Percentiles rank a stretch among this genome's conserved stretches.
These are phyloP conservation scores for Enoplosus armatus DNA, from an alignment of 2,797 vertebrate species.

Conservation along the genomic window DNA sequence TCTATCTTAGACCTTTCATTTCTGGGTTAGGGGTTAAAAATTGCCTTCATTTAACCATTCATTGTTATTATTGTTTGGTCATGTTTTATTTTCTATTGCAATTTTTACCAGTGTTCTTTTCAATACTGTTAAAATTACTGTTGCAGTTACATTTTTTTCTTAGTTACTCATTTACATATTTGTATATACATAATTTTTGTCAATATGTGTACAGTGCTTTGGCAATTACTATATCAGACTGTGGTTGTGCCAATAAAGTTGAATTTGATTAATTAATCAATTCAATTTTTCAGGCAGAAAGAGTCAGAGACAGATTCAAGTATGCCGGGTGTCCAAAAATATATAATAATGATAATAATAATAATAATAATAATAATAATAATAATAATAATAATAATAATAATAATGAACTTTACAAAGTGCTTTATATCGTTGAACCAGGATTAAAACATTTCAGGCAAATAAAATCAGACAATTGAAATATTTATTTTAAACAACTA, in stretches of 20 bases:
- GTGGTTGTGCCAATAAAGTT: background rate
- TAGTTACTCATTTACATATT: background rate
- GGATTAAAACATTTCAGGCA: no score
- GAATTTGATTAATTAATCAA: background rate
- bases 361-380: no score
- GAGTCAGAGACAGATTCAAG: background rate
- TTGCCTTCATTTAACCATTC: background rate
- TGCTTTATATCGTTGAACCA: no score
- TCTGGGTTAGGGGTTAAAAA: conserved; percentile 1
- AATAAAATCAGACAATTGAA: no score
- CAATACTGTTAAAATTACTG: background rate
- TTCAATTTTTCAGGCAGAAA: background rate
- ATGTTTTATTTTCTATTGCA: no score
- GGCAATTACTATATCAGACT: background rate
- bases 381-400: no score
- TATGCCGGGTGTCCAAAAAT: background rate
- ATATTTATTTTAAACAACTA: no score
- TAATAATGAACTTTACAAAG: no score
- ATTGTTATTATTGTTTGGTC: no score
- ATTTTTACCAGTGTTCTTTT: no score
- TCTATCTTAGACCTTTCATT: background rate
- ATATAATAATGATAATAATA: no score
- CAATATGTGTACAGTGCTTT: background rate
- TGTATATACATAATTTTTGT: background rate
- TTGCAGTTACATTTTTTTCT: background rate